Percentiles rank a stretch among this genome's conserved stretches.
These are phyloP conservation scores for Rhogogaster chlorosoma DNA, from an alignment of 2,888 invertebrate species.

Conservation along the genomic window DNA sequence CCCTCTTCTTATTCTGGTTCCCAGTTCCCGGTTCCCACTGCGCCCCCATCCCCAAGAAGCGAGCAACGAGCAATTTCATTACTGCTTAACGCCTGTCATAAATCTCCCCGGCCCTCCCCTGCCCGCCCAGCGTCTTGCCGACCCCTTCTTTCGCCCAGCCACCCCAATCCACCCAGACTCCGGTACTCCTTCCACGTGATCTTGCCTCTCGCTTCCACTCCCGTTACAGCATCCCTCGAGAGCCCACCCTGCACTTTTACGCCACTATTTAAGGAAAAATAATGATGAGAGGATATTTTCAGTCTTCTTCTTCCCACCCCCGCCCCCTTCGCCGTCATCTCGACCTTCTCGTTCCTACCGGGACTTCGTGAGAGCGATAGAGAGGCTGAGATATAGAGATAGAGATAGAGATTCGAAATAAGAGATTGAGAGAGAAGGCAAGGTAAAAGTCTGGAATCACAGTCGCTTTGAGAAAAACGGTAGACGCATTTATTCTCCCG, in stretches of 20 bases:
- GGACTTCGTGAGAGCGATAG: conserved; percentile 11
- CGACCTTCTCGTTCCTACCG: conserved; percentile 53
- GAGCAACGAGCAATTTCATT: conserved; percentile 79
- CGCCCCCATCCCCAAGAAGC: conserved; percentile 70
- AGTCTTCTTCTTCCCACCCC: conserved; percentile 9
- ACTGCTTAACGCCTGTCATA: conserved; percentile 79
- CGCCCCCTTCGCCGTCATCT: conserved; percentile 44
- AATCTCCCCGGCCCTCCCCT: conserved; percentile 75
- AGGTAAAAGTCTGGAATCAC: conserved; percentile 44
- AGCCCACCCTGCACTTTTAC: conserved; percentile 57
- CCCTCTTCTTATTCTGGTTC: conserved; percentile 51
- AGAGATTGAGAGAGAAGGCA: neutral
- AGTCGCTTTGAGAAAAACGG: conserved; percentile 27
- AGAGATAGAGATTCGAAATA: neutral
- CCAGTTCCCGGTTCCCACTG: conserved; percentile 65
- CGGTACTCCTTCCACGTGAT: conserved; percentile 52
- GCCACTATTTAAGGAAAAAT: conserved; percentile 65
- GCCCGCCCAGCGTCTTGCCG: conserved; percentile 53
- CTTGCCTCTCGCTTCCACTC: conserved; percentile 50
- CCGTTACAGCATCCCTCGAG: conserved; percentile 50
- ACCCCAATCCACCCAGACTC: conserved; percentile 54
- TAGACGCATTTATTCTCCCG: conserved; percentile 39
- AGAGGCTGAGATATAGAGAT: neutral
- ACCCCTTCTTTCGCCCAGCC: conserved; percentile 55
- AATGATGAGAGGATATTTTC: conserved; percentile 62